Conservation (phyloP, 2,888 invertebrate species). For the Griposia aprilina region DNA sequence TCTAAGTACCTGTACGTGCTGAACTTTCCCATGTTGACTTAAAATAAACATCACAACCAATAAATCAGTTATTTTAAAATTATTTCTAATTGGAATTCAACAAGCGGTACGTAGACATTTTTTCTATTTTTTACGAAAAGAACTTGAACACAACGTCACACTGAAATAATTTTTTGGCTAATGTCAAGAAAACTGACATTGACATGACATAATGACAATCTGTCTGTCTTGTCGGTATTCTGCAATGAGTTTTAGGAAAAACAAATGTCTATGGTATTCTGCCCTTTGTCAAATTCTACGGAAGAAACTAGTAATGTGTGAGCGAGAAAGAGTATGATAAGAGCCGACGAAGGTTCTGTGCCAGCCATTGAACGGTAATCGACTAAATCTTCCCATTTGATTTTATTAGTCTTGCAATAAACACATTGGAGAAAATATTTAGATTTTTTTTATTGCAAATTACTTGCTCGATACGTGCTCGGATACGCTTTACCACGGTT, state of each 20-base stretch:
- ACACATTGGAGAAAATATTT: background rate
- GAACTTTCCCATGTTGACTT: constrained; percentile 89
- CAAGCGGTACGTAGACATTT: constrained; percentile 46
- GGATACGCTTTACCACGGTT: no score
- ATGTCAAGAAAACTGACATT: constrained; percentile 32
- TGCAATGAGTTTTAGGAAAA: no score
- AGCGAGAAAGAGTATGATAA: background rate
- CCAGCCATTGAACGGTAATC: background rate
- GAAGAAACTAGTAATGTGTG: background rate
- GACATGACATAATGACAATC: background rate
- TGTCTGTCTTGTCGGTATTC: no score
- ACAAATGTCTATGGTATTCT: no score
- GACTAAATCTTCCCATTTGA: constrained; percentile 27
- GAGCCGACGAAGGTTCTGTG: background rate
- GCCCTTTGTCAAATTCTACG: constrained; percentile 13
- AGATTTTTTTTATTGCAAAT: background rate
- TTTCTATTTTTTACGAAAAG: constrained; percentile 25
- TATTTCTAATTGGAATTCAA: constrained; percentile 47
- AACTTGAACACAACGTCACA: constrained; percentile 24
- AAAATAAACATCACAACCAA: constrained; percentile 86
- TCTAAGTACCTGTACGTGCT: constrained; percentile 90
- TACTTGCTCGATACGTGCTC: background rate
- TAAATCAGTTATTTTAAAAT: constrained; percentile 42
- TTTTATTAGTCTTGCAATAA: constrained; percentile 30
- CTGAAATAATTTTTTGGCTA: constrained; percentile 33